These are phyloP conservation scores for Hyposoter dolosus DNA, from an alignment of 2,888 invertebrate species.

Conservation along the genomic window DNA sequence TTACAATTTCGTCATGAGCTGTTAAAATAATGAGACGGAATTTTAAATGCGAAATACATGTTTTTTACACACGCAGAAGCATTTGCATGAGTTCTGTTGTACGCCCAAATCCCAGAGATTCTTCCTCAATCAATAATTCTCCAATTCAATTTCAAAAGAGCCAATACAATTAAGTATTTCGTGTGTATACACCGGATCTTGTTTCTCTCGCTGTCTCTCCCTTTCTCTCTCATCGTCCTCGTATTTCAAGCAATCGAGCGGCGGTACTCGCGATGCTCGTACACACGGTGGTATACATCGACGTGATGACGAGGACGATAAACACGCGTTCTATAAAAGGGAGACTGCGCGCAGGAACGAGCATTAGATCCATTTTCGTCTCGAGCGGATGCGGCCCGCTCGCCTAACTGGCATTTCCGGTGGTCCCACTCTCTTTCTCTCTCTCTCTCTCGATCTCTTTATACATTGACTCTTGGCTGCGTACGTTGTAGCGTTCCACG, in stretches of 20 bases:
- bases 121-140: conserved; percentile 41
- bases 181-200: conserved; percentile 13
- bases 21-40: background rate
- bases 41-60: background rate
- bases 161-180: background rate
- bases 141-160: conserved; percentile 19
- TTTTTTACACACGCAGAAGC: background rate
- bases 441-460: conserved; percentile 38
- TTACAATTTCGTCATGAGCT: background rate
- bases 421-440: conserved; percentile 75
- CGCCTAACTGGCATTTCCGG: conserved; percentile 82
- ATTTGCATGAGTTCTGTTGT: background rate
- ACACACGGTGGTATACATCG: background rate
- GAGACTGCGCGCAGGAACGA: conserved; percentile 74
- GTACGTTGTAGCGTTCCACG: background rate
- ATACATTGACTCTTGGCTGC: background rate
- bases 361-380: conserved; percentile 79
- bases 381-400: conserved; percentile 81
- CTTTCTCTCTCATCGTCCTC: conserved; percentile 17
- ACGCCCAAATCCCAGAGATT: background rate
- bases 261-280: conserved; percentile 18
- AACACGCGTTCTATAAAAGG: conserved; percentile 63
- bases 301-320: conserved; percentile 35
- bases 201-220: conserved; percentile 29
- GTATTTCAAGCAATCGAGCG: conserved; percentile 11